phyloP scores from a whole-genome alignment of 2,797 vertebrate genomes.

The Clarias platycephalus region DNA sequence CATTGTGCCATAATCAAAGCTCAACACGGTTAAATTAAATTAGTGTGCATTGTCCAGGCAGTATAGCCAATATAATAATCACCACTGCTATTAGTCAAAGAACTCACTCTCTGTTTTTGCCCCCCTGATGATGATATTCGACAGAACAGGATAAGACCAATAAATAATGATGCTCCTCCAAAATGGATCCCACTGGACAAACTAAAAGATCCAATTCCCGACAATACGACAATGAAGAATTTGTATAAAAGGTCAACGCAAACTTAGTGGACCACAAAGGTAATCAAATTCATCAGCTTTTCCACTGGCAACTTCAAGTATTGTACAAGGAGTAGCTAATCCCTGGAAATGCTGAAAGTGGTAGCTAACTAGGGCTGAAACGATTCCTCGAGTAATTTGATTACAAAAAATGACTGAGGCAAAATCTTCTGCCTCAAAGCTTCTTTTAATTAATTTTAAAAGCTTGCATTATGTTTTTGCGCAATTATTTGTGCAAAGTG shows the following conservation, averaged over 20 bases:
- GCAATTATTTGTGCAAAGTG: too few species aligned
- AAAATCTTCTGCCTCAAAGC: too few species aligned
- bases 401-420: too few species aligned
- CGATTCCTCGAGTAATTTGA: too few species aligned
- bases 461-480: too few species aligned
- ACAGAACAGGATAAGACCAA: neutral
- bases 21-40: too few species aligned
- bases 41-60: too few species aligned
- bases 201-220: neutral
- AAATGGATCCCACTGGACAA: neutral
- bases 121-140: neutral
- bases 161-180: neutral
- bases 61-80: too few species aligned
- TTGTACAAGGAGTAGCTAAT: neutral
- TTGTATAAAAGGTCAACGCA: neutral
- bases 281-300: neutral
- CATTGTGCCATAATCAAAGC: too few species aligned
- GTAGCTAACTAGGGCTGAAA: neutral
- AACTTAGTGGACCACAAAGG: neutral
- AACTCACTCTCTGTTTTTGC: neutral
- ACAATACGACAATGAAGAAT: too few species aligned
- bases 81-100: too few species aligned
- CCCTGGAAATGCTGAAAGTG: neutral
- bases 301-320: neutral
- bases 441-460: too few species aligned